phyloP scores from a whole-genome alignment of 1,140 invertebrate species.

The Caligus rogercresseyi region DNA sequence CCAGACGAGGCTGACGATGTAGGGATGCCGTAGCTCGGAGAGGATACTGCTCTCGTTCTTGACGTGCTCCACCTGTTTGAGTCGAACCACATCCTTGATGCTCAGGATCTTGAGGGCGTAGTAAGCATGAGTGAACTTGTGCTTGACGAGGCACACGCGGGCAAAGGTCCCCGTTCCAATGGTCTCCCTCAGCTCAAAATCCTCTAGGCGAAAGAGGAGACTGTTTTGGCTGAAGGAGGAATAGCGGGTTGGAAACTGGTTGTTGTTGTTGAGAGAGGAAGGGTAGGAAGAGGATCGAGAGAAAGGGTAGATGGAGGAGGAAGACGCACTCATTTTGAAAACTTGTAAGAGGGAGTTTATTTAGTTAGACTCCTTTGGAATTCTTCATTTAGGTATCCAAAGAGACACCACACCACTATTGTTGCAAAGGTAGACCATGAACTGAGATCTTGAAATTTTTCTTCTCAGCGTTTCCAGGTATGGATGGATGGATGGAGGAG shows the following conservation, averaged over 20 bases:
- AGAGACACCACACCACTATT: too few relatives aligned
- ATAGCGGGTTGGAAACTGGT: background rate
- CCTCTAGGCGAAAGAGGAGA: conserved; percentile 34
- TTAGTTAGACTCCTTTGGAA: too few relatives aligned
- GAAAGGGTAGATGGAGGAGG: conserved; percentile 1
- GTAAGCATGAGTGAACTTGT: conserved; percentile 56
- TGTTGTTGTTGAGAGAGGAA: conserved; percentile 2
- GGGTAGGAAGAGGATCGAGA: conserved; percentile 8
- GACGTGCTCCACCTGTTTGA: conserved; percentile 85
- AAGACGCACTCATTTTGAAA: too few relatives aligned
- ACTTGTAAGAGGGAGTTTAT: too few relatives aligned
- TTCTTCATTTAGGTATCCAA: too few relatives aligned
- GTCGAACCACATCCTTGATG: conserved; percentile 70
- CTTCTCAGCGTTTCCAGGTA: too few relatives aligned
- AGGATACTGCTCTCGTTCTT: conserved; percentile 84
- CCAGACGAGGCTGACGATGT: conserved; percentile 85
- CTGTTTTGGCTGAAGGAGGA: conserved; percentile 7
- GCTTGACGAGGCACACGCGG: conserved; percentile 61
- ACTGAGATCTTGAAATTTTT: too few relatives aligned
- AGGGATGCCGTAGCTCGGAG: conserved; percentile 60
- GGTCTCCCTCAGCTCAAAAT: background rate
- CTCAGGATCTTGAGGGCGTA: conserved; percentile 78
- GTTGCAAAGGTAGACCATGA: too few relatives aligned
- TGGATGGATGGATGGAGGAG: too few relatives aligned
- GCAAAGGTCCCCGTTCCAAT: conserved; percentile 79